Percentiles rank a stretch among this genome's conserved stretches.
phyloP scores from a whole-genome alignment of 2,113 vertebrate genomes.

The Cryptotis parvus region DNA sequence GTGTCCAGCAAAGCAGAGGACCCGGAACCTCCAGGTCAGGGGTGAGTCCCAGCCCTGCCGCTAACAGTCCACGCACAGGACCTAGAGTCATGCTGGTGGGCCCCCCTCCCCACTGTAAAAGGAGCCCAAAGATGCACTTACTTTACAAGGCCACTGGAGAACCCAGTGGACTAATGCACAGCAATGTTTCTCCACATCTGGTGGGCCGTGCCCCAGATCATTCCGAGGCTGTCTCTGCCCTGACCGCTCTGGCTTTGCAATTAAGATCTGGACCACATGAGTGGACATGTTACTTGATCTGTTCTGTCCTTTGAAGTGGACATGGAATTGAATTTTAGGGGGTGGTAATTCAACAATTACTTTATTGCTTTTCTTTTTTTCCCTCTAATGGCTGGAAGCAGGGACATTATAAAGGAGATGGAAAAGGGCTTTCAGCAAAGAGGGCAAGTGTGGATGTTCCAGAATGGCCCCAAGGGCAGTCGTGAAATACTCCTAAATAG shows the following conservation, averaged over 20 bases:
- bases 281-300: neutral
- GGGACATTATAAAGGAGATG: neutral
- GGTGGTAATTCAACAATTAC: too few relatives aligned
- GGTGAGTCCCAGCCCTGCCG: neutral
- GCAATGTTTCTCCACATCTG: neutral
- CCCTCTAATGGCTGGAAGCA: neutral
- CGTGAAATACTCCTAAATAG: slow-evolving; percentile 30
- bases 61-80: neutral
- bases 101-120: slow-evolving; percentile 30
- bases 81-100: neutral
- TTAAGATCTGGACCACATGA: neutral
- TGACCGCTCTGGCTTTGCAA: neutral
- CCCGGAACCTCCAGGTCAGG: neutral
- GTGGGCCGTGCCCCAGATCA: neutral
- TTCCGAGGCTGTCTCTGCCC: neutral
- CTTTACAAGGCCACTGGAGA: neutral
- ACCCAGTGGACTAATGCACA: neutral
- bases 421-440: neutral
- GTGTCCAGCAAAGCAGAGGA: neutral
- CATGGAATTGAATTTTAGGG: too few relatives aligned
- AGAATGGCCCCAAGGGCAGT: neutral
- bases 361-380: too few relatives aligned
- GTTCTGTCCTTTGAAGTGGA: neutral
- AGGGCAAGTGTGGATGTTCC: neutral
- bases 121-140: neutral